Percentiles rank a stretch among this genome's conserved stretches.
Conservation (phyloP, 2,113 vertebrate species). For the Gallinago jamesoni region DNA sequence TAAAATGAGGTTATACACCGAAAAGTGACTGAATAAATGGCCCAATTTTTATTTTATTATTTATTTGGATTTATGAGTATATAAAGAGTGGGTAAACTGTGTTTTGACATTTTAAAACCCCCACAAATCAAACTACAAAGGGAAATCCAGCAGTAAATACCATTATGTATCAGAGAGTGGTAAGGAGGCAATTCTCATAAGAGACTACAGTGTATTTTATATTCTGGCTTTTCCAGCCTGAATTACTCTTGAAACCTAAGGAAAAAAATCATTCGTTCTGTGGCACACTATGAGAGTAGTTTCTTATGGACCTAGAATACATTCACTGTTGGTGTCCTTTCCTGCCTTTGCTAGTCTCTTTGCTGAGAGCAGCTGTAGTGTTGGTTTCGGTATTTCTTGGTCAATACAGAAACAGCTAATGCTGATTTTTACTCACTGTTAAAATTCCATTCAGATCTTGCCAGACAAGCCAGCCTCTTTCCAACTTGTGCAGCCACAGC, state of each 20-base stretch:
- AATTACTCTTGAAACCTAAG: background rate
- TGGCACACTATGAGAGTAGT: background rate
- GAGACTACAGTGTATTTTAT: background rate
- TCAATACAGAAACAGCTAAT: background rate
- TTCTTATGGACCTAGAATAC: background rate
- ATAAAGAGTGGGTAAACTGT: conserved; percentile 31
- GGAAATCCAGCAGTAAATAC: background rate
- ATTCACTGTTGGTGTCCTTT: background rate
- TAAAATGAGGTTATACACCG: background rate
- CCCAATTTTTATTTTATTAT: conserved; percentile 34
- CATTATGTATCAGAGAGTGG: background rate
- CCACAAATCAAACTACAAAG: conserved; percentile 47
- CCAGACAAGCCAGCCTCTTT: background rate
- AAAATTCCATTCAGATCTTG: background rate
- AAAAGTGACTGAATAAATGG: conserved; percentile 49
- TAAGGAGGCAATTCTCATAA: background rate
- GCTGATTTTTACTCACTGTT: background rate
- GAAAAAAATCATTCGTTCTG: background rate
- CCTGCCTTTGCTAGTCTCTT: background rate
- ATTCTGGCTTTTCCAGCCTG: background rate
- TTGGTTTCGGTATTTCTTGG: background rate
- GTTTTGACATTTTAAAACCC: conserved; percentile 39
- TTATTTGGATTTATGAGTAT: conserved; percentile 42
- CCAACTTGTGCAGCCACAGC: background rate
- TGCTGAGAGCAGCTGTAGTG: background rate